phyloP scores from a whole-genome alignment of 1,140 invertebrate genomes.

The Stegodyphus mimosarum region DNA sequence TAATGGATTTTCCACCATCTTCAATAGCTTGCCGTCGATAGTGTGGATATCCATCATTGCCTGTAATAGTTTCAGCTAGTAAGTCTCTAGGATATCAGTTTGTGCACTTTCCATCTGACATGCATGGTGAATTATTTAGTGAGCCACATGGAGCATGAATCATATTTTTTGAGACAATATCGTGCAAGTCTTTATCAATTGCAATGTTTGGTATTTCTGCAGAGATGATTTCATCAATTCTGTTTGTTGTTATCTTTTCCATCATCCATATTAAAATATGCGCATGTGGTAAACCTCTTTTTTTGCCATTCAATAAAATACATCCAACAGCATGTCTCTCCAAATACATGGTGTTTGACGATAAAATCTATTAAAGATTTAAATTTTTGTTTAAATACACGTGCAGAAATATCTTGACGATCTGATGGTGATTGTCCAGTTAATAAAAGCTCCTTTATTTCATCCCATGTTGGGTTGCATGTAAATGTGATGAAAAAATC shows the following conservation, averaged over 20 bases:
- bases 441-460: not conserved
- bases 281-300: conserved; percentile 68
- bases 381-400: conserved; percentile 4
- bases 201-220: conserved; percentile 48
- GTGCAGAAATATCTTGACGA: conserved; percentile 23
- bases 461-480: not conserved
- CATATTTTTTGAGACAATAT: too few relatives aligned
- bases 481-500: conserved; percentile 2
- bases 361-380: not conserved
- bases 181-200: conserved; percentile 60
- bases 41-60: too few relatives aligned
- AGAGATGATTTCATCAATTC: conserved; percentile 54
- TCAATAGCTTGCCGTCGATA: too few relatives aligned
- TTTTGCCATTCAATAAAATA: conserved; percentile 69
- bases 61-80: too few relatives aligned
- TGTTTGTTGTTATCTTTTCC: conserved; percentile 9
- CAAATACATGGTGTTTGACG: not conserved
- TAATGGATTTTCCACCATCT: too few relatives aligned
- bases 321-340: conserved; percentile 62
- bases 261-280: conserved; percentile 66
- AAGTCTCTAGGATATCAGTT: too few relatives aligned
- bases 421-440: conserved; percentile 19
- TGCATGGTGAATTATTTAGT: too few relatives aligned
- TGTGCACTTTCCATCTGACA: too few relatives aligned
- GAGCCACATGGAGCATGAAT: too few relatives aligned